Conservation (phyloP, 2,113 vertebrate species). For the Hiodon tergisus region DNA sequence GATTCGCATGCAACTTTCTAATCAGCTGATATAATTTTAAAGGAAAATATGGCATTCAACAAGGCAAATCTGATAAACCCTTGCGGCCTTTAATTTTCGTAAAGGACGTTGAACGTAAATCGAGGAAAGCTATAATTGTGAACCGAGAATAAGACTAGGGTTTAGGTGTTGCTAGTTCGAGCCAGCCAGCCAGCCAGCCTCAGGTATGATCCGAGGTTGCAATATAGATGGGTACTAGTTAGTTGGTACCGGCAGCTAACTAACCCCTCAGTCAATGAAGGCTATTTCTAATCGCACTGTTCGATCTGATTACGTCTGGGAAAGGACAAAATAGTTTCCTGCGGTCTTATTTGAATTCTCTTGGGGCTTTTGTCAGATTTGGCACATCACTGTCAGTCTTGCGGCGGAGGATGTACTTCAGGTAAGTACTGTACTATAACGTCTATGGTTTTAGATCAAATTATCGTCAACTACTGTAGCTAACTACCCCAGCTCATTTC, state of each 20-base stretch:
- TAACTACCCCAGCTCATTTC: no score
- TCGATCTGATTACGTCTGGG: background rate
- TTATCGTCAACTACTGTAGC: no score
- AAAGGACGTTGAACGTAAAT: no score
- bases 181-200: slow-evolving; percentile 16
- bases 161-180: slow-evolving; percentile 38
- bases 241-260: slow-evolving; percentile 4
- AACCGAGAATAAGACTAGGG: no score
- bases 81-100: no score
- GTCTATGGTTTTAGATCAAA: no score
- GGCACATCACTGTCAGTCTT: background rate
- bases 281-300: background rate
- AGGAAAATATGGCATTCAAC: no score
- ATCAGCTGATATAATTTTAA: no score
- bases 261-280: slow-evolving; percentile 24
- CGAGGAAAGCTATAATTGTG: no score
- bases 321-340: background rate
- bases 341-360: background rate
- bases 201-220: background rate
- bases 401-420: slow-evolving; percentile 16
- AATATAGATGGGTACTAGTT: no score
- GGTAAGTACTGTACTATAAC: slow-evolving; percentile 7
- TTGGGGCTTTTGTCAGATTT: slow-evolving; percentile 2
- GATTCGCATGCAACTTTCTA: no score
- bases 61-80: no score